Evolutionary conservation across 2,113 vertebrate genomes (phyloP), one percentile per base, ranked within the genome.

Genomic region (Rutilus rutilus): DNA sequence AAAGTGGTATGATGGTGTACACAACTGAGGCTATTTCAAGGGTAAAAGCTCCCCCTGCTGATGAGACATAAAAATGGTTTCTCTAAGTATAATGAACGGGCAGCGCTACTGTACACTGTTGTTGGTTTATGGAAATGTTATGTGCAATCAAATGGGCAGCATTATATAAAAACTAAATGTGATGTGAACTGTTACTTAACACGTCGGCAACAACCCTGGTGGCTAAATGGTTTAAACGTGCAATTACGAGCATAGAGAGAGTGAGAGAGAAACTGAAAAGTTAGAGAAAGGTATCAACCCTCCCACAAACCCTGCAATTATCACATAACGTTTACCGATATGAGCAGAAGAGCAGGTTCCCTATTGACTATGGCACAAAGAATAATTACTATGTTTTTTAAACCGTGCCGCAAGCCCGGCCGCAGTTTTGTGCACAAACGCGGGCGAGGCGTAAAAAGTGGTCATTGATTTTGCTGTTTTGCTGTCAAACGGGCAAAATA

Each of bases 21-120:
- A 17, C 36, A 45, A 67, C 76, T 85, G 36, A 85, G 15, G 52
- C 17, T 45, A 92, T 89, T 67, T 45, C 86, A 92, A 90, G 92
- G 60, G 91, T 91, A 87, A 86, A 93, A 93, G 93, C 93, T 89
- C 94, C 95, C 92, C 93, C 94, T 94, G 79, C 69, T 92, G 94
- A 92, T 71, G 47, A 78, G 15, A 27, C 19, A 0, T 50, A 62
- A 8, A 42, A 62, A 71, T 25, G 7, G 36, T 6, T 73, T 36
- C 33, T 73, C 0, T 23, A 25, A 15, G 47, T 23, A 19, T 17
- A 11, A 1, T 33, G 45, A 84, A 84, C 2, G 15, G 5, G 23
- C 12, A 39, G 50, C 27, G 50, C 27, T 47, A 75, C 17, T 57
- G 54, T 57, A 57, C 54, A 11, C 39, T 77, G 8, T 77, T 76